phyloP scores from a whole-genome alignment of 1,140 invertebrate genomes.

The Gryllus bimaculatus region DNA sequence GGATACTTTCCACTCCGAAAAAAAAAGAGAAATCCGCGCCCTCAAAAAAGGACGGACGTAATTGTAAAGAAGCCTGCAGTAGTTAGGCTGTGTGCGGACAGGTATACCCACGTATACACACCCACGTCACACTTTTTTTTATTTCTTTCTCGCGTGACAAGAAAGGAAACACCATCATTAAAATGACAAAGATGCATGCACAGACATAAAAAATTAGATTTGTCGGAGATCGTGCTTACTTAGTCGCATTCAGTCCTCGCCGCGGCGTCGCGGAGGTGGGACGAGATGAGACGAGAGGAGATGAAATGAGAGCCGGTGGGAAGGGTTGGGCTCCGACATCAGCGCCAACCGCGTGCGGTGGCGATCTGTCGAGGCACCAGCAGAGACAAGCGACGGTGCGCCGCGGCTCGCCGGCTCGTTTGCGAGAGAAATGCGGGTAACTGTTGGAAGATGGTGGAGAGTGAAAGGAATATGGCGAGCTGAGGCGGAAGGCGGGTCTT shows the following conservation, averaged over 20 bases:
- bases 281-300: background rate
- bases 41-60: background rate
- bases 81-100: background rate
- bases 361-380: background rate
- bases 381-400: background rate
- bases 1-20: background rate
- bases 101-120: background rate
- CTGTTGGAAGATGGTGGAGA: no score
- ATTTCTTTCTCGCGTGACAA: background rate
- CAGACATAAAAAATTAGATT: slow-evolving; percentile 6
- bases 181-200: slow-evolving; percentile 4
- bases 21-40: background rate
- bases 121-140: background rate
- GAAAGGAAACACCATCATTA: background rate
- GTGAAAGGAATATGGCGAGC: no score
- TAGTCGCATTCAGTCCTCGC: background rate
- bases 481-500: no score
- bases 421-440: no score
- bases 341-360: background rate
- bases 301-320: no score
- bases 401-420: background rate
- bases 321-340: background rate
- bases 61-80: background rate
- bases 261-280: background rate
- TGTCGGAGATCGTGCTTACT: background rate